Evolutionary conservation across 1,140 invertebrate genomes (phyloP).

Genomic region (Drosophila dunni): DNA sequence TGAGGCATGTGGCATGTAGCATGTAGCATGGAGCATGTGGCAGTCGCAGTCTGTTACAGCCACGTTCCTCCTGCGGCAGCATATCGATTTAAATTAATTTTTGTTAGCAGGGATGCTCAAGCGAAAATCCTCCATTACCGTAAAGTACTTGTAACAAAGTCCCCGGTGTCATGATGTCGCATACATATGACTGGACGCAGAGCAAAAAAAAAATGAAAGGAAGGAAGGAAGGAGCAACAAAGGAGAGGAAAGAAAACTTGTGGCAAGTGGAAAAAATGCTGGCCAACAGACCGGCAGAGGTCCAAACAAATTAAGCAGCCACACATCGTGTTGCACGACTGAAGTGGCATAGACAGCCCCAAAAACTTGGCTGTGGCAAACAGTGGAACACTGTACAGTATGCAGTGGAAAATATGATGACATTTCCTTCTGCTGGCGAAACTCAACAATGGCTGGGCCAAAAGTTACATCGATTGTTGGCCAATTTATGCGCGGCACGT

Average conservation of each 20-base stretch:
- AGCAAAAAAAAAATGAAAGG: constrained; percentile 32
- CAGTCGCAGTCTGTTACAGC: constrained; percentile 6
- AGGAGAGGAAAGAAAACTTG: neutral
- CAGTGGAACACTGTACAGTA: constrained; percentile 12
- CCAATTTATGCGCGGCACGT: constrained; percentile 79
- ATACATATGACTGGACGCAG: constrained; percentile 65
- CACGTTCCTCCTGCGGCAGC: constrained; percentile 52
- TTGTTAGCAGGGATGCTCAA: constrained; percentile 84
- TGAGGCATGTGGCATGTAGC: constrained; percentile 10
- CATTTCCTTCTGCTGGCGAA: constrained; percentile 40
- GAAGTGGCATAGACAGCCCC: constrained; percentile 3
- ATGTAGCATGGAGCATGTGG: neutral
- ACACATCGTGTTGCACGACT: constrained; percentile 46
- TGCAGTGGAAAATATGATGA: constrained; percentile 59
- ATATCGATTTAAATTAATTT: constrained; percentile 85
- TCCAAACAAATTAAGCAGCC: constrained; percentile 75
- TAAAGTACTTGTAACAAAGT: constrained; percentile 85
- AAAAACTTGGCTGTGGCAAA: too few relatives aligned
- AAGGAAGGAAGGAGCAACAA: constrained; percentile 16
- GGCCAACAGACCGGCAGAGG: constrained; percentile 17
- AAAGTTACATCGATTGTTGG: constrained; percentile 80
- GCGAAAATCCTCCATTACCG: constrained; percentile 84
- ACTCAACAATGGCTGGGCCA: constrained; percentile 42
- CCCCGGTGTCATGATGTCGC: constrained; percentile 69
- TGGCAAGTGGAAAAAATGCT: constrained; percentile 1